Conservation (phyloP, 2,888 invertebrate species). For the Mycogona germanica region DNA sequence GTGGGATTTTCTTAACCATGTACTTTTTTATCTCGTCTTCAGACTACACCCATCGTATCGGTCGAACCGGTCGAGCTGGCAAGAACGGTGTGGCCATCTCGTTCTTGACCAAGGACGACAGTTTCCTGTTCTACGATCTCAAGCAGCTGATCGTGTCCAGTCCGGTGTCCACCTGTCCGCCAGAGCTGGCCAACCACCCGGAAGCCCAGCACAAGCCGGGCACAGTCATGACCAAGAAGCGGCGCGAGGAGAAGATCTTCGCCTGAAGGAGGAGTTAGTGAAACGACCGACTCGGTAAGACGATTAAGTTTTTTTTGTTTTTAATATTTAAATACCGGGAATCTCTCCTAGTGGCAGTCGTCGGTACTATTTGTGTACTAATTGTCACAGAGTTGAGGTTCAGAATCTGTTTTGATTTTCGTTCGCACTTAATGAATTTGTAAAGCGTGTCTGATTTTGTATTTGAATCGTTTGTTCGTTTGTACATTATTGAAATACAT, state of each 20-base stretch:
- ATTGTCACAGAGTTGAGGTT: too few species aligned
- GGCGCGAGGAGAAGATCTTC: slow-evolving; percentile 90
- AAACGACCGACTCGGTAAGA: too few species aligned
- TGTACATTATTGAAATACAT: too few species aligned
- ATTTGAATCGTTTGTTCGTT: too few species aligned
- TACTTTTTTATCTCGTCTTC: too few species aligned
- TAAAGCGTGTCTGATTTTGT: too few species aligned
- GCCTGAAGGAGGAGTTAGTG: slow-evolving; percentile 51
- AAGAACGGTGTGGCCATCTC: slow-evolving; percentile 93
- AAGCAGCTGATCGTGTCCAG: slow-evolving; percentile 80
- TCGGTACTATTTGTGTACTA: too few species aligned
- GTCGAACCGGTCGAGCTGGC: slow-evolving; percentile 97
- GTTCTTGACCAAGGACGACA: slow-evolving; percentile 96
- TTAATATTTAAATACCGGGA: too few species aligned
- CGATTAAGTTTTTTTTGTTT: too few species aligned
- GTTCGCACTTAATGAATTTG: too few species aligned
- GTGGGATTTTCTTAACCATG: neutral
- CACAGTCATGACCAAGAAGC: slow-evolving; percentile 74
- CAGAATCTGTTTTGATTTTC: too few species aligned
- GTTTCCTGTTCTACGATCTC: slow-evolving; percentile 86
- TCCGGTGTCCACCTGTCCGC: slow-evolving; percentile 89
- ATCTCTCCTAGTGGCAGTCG: too few species aligned
- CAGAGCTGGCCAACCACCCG: slow-evolving; percentile 93
- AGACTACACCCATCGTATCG: slow-evolving; percentile 96
- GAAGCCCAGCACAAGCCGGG: slow-evolving; percentile 98